Evolutionary conservation across 2,888 invertebrate genomes (phyloP), one percentile per base, ranked within the genome.

Genomic region (Drosophila merina): DNA sequence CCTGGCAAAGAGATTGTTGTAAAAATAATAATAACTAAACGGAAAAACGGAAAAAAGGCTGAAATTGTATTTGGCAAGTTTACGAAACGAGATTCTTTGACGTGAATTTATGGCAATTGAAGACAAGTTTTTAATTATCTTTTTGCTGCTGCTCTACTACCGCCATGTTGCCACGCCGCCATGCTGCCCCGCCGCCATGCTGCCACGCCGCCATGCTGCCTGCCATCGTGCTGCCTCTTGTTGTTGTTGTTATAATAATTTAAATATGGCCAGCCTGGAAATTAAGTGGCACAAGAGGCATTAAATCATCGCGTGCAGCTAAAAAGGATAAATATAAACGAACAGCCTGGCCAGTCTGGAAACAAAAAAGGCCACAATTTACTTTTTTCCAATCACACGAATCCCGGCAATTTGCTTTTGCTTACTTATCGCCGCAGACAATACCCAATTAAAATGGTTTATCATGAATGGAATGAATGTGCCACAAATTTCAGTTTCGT

Each of bases 91-190:
- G 79, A 83, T 79, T 68, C 88, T 86, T 85, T 80, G 85, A 86
- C 87, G 62, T 88, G 83, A 88, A 88, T 86, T 85, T 87, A 88
- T 87, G 85, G 88, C 88, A 85, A 88, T 85, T 88, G 85, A 82
- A 88, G 88, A 88, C 85, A 86, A 86, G 85, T 88, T 86, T 86
- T 86, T 86, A 88, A 88, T 86, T 86, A 85, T 85, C 74, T 36
- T 36, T 36, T 33, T 84, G 58, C 64, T 70, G 64, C 60, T 55
- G 50, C 44, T 36, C 36, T 20, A 20, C 20, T 20, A 20, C 20
- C 20, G 20, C 20, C 20, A 20, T 20, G 20, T 20, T 20, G 20
- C 20, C 20, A 20, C 20, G 20, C 20, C 20, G 20, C 20, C 20
- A 20, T 20, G 20, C 20, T 20, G 20, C 20, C 20, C 1, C 20